These are phyloP conservation scores for Balanococcus diminutus DNA, from an alignment of 2,888 invertebrate genomes.

Conservation along the genomic window DNA sequence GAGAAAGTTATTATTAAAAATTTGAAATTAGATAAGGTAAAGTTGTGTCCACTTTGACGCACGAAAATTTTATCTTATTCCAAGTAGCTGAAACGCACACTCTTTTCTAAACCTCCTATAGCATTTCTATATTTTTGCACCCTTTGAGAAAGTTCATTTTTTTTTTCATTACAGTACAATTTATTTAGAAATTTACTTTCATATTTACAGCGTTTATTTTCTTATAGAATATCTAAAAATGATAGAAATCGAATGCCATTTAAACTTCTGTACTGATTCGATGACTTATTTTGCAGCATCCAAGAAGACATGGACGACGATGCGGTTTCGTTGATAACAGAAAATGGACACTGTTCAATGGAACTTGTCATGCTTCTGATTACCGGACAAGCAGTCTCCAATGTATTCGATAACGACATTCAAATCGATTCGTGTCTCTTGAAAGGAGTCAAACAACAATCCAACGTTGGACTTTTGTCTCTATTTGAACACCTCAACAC, in stretches of 20 bases:
- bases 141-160: not conserved
- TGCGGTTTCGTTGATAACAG: constrained; percentile 34
- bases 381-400: constrained; percentile 48
- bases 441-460: constrained; percentile 49
- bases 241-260: not conserved
- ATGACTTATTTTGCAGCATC: too few species aligned
- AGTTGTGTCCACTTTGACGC: not conserved
- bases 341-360: constrained; percentile 49
- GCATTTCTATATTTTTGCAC: constrained; percentile 20
- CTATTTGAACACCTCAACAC: constrained; percentile 48
- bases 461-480: constrained; percentile 38
- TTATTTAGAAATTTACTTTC: not conserved
- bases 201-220: not conserved
- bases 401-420: constrained; percentile 49
- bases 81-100: constrained; percentile 18
- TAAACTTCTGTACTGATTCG: not conserved
- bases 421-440: constrained; percentile 49
- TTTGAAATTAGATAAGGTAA: constrained; percentile 18
- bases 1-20: constrained; percentile 29
- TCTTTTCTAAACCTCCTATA: not conserved
- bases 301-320: constrained; percentile 48
- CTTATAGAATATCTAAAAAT: not conserved
- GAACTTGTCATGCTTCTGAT: constrained; percentile 49
- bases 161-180: not conserved
- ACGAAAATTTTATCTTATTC: not conserved